Percentiles rank a stretch among this genome's conserved stretches.
Evolutionary conservation across 2,888 invertebrate genomes (phyloP).

Genomic region (Zygothrica quintamaculata): DNA sequence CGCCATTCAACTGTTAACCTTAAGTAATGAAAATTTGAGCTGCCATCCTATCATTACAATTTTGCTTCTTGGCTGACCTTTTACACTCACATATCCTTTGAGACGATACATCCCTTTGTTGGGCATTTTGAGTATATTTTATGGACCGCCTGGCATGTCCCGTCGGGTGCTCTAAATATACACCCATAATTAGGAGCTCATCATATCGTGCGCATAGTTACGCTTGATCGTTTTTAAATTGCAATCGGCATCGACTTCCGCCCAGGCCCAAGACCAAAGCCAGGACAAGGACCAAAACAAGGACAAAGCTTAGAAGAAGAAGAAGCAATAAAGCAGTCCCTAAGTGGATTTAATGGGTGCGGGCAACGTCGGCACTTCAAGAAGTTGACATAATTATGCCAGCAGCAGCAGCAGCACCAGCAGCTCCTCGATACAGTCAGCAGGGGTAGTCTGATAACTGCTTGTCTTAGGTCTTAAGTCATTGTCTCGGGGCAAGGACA

Average conservation of each 20-base stretch:
- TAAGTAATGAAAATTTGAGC: conserved; percentile 11
- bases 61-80: conserved; percentile 27
- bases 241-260: conserved; percentile 70
- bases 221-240: conserved; percentile 79
- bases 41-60: background rate
- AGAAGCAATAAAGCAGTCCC: conserved; percentile 18
- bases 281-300: background rate
- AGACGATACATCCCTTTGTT: conserved; percentile 1
- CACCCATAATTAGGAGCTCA: conserved; percentile 70
- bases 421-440: conserved; percentile 10
- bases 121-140: background rate
- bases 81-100: conserved; percentile 20
- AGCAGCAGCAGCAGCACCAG: conserved; percentile 47
- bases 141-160: conserved; percentile 39
- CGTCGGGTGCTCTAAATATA: conserved; percentile 58
- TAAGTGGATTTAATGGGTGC: conserved; percentile 40
- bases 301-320: background rate
- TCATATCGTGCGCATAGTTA: conserved; percentile 56
- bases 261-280: conserved; percentile 5
- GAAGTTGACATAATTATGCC: conserved; percentile 79
- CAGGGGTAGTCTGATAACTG: conserved; percentile 24
- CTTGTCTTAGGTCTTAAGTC: conserved; percentile 39
- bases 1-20: conserved; percentile 1
- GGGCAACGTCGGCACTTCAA: conserved; percentile 65
- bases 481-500: conserved; percentile 28